These are phyloP conservation scores for Thelaira solivaga DNA, from an alignment of 2,888 invertebrate genomes.

Conservation along the genomic window DNA sequence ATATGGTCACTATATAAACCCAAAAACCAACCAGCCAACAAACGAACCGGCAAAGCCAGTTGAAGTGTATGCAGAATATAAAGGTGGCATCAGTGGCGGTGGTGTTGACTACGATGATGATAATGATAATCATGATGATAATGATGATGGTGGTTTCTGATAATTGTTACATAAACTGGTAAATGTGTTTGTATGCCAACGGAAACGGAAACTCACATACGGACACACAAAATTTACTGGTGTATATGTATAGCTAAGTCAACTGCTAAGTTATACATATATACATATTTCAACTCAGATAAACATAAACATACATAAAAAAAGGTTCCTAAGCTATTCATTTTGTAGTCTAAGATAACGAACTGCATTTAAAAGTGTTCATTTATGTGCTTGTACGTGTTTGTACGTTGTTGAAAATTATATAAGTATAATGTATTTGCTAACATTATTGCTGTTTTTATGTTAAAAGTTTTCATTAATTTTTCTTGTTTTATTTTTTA, in stretches of 20 bases:
- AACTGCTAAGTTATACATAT: conserved; percentile 13
- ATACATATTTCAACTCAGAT: not conserved
- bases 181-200: conserved; percentile 23
- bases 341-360: conserved; percentile 53
- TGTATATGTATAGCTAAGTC: not conserved
- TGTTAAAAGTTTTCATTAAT: conserved; percentile 36
- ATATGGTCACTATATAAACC: conserved; percentile 25
- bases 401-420: not conserved
- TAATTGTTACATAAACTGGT: conserved; percentile 15
- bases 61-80: conserved; percentile 27
- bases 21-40: conserved; percentile 9
- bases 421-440: conserved; percentile 21
- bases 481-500: conserved; percentile 9
- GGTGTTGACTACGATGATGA: conserved; percentile 4
- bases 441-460: conserved; percentile 49
- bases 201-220: conserved; percentile 49
- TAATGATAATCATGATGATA: not conserved
- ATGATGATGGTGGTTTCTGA: not conserved
- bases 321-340: conserved; percentile 50
- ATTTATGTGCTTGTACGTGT: not conserved
- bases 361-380: conserved; percentile 23
- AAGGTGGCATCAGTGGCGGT: not conserved
- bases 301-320: conserved; percentile 19
- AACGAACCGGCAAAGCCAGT: conserved; percentile 38
- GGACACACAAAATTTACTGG: not conserved